A percentile compares a stretch with the other conserved stretches of the same genome.
These are phyloP conservation scores for Drosophila setosimentum DNA, from an alignment of 2,888 invertebrate species.

Conservation along the genomic window DNA sequence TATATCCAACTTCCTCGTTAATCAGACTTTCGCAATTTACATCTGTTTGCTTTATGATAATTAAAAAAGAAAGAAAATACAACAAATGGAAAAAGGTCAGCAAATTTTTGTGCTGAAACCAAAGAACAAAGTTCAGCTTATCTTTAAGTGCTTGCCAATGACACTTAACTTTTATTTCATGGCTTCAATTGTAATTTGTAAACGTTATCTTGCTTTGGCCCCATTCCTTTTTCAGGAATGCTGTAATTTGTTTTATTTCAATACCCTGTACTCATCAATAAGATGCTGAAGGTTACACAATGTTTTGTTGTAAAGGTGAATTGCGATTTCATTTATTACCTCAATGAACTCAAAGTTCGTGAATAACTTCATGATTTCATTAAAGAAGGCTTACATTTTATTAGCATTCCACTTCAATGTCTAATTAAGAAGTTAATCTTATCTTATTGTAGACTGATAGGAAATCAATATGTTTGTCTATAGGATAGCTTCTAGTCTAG, in stretches of 20 bases:
- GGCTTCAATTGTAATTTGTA: conserved; percentile 72
- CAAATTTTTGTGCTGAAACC: conserved; percentile 16
- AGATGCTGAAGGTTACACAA: not conserved
- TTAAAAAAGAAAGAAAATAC: conserved; percentile 39
- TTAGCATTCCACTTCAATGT: not conserved
- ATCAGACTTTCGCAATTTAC: not conserved
- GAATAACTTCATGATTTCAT: not conserved
- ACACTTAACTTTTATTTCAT: conserved; percentile 73
- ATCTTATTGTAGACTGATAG: no score
- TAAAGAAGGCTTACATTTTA: not conserved
- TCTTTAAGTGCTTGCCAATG: conserved; percentile 72
- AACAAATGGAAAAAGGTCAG: conserved; percentile 30
- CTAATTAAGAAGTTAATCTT: not conserved
- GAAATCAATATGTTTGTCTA: no score
- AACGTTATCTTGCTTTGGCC: conserved; percentile 40
- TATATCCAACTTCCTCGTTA: conserved; percentile 1
- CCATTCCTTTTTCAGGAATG: conserved; percentile 19
- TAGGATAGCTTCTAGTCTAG: not conserved
- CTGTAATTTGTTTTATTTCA: conserved; percentile 38
- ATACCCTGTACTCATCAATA: not conserved
- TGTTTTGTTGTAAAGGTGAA: not conserved
- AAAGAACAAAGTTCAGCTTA: conserved; percentile 59
- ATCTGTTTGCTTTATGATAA: conserved; percentile 29
- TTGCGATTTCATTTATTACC: not conserved
- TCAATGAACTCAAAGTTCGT: not conserved